phyloP scores from a whole-genome alignment of 2,797 vertebrate species.

The Oreonectes daqikongensis region DNA sequence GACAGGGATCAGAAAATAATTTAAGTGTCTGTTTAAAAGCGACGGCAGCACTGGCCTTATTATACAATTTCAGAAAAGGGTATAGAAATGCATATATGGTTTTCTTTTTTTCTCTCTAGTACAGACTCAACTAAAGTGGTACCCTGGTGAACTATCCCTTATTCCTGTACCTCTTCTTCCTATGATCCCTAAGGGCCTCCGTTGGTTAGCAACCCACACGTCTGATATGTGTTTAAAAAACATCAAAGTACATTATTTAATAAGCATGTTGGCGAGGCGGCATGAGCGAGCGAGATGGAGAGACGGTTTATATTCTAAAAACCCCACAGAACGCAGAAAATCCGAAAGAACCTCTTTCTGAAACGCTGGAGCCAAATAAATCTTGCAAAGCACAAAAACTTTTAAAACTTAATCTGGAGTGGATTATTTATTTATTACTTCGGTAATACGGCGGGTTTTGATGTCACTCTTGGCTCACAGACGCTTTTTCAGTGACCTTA shows the following conservation, averaged over 20 bases:
- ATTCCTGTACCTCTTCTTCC: constrained; percentile 37
- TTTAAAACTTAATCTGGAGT: constrained; percentile 49
- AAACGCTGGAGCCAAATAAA: constrained; percentile 46
- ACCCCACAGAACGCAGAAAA: constrained; percentile 41
- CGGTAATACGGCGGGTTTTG: neutral
- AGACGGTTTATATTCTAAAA: constrained; percentile 43
- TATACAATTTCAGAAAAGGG: constrained; percentile 24
- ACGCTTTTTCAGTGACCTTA: neutral
- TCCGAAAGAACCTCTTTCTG: constrained; percentile 26
- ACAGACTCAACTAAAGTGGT: constrained; percentile 34
- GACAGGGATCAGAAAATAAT: constrained; percentile 5
- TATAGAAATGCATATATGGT: neutral
- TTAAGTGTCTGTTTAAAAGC: constrained; percentile 22
- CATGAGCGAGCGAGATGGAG: constrained; percentile 32
- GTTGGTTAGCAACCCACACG: constrained; percentile 56
- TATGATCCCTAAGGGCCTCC: constrained; percentile 45
- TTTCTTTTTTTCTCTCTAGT: constrained; percentile 14
- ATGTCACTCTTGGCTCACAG: constrained; percentile 1
- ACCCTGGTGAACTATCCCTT: constrained; percentile 42
- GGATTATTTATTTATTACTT: constrained; percentile 19
- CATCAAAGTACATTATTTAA: constrained; percentile 64
- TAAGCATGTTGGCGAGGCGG: constrained; percentile 43
- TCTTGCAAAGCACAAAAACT: constrained; percentile 54
- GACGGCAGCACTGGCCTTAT: neutral
- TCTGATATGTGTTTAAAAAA: constrained; percentile 61